phyloP scores from a whole-genome alignment of 2,888 invertebrate genomes.

The Stenichneumon culpator region DNA sequence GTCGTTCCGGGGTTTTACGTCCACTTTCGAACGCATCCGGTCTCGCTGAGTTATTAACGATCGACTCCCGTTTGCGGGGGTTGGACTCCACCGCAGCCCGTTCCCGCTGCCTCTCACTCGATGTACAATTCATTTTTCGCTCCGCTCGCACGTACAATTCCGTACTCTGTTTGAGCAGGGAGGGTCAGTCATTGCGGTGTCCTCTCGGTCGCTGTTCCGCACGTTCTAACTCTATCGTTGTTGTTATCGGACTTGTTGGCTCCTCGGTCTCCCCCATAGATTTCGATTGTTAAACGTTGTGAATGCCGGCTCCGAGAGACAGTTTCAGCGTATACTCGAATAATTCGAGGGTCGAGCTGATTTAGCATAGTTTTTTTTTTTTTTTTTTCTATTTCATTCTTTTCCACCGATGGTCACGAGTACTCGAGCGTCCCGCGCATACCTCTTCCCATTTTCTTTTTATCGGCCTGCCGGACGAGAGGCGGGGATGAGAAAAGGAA shows the following conservation, averaged over 20 bases:
- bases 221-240: conserved; percentile 5
- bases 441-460: conserved; percentile 58
- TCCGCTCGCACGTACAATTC: neutral
- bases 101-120: conserved; percentile 17
- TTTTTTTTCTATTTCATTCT: conserved; percentile 21
- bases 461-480: conserved; percentile 41
- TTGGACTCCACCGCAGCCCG: conserved; percentile 41
- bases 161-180: conserved; percentile 11
- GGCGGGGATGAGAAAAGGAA: conserved; percentile 29
- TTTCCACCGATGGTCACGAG: conserved; percentile 17
- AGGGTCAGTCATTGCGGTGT: conserved; percentile 45
- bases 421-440: conserved; percentile 7
- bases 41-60: conserved; percentile 65
- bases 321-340: neutral
- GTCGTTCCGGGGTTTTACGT: conserved; percentile 66
- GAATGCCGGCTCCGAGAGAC: neutral
- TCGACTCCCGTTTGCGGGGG: conserved; percentile 57
- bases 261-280: conserved; percentile 2
- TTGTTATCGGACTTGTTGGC: conserved; percentile 45
- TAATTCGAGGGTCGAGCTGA: conserved; percentile 8
- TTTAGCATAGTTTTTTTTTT: neutral
- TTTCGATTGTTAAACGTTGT: conserved; percentile 3
- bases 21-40: conserved; percentile 65
- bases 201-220: conserved; percentile 11
- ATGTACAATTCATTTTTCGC: conserved; percentile 44